Percentiles rank a stretch among this genome's conserved stretches.
phyloP scores from a whole-genome alignment of 1,140 invertebrate species.

The Babylonia areolata region DNA sequence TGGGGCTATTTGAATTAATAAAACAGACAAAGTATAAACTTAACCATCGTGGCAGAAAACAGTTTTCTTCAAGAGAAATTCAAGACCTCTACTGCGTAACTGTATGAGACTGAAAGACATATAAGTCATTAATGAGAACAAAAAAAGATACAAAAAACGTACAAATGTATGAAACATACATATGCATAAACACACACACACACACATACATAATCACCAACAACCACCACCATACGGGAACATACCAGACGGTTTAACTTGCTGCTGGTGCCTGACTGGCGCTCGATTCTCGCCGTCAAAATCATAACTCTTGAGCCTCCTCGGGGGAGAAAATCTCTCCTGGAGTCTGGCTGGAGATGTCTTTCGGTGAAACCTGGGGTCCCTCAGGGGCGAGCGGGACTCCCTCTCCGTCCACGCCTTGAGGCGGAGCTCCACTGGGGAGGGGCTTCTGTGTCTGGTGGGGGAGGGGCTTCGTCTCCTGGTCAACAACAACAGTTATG shows the following conservation, averaged over 20 bases:
- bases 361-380: background rate
- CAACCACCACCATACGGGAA: background rate
- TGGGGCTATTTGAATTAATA: too few species aligned
- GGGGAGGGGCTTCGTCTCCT: slow-evolving; percentile 1
- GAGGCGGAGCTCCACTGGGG: background rate
- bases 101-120: too few species aligned
- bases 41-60: too few species aligned
- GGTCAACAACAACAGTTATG: background rate
- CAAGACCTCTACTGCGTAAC: too few species aligned
- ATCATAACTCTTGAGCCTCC: background rate
- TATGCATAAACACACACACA: background rate
- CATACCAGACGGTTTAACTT: background rate
- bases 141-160: too few species aligned
- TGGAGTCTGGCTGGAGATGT: background rate
- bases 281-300: slow-evolving; percentile 21
- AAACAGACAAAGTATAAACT: too few species aligned
- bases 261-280: slow-evolving; percentile 23
- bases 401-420: background rate
- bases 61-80: too few species aligned
- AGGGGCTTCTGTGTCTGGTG: slow-evolving; percentile 20
- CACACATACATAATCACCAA: background rate
- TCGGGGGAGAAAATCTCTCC: background rate
- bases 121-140: too few species aligned
- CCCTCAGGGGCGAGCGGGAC: background rate
- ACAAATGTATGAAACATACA: too few species aligned